A percentile compares a stretch with the other conserved stretches of the same genome.
phyloP scores from a whole-genome alignment of 2,113 vertebrate species.

The Passer montanus region DNA sequence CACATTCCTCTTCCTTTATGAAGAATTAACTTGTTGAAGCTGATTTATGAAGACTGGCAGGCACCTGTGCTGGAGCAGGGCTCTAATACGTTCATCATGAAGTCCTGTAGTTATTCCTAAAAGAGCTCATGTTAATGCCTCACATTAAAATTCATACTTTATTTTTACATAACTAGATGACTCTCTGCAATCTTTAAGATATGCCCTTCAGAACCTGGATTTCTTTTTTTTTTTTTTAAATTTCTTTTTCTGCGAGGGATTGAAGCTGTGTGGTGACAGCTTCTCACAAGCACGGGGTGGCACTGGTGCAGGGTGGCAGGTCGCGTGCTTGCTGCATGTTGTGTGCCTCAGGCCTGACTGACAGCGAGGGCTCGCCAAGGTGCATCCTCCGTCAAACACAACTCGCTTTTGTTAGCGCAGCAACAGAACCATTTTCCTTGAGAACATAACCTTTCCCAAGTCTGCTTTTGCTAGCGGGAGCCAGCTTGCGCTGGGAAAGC shows the following conservation, averaged over 20 bases:
- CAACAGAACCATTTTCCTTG: slow-evolving; percentile 9
- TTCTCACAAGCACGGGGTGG: slow-evolving; percentile 15
- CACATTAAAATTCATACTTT: slow-evolving; percentile 68
- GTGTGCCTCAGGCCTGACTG: slow-evolving; percentile 31
- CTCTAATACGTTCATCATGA: slow-evolving; percentile 49
- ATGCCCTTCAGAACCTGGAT: slow-evolving; percentile 65
- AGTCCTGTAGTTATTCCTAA: slow-evolving; percentile 69
- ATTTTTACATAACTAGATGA: slow-evolving; percentile 38
- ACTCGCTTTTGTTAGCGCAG: background rate
- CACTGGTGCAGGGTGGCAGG: background rate
- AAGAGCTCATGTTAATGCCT: slow-evolving; percentile 67
- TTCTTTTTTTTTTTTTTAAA: background rate
- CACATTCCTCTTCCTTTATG: slow-evolving; percentile 52
- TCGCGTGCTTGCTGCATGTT: background rate
- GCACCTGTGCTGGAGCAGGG: slow-evolving; percentile 23
- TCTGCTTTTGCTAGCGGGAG: background rate
- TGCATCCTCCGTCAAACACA: slow-evolving; percentile 40
- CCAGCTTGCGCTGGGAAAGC: background rate
- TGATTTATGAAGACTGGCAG: slow-evolving; percentile 72
- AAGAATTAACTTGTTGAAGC: slow-evolving; percentile 68
- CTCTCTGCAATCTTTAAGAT: slow-evolving; percentile 41
- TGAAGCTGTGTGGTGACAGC: background rate
- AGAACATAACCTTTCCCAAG: background rate
- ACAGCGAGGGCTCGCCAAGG: slow-evolving; percentile 60
- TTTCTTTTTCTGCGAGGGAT: background rate